Conservation (phyloP, 2,888 invertebrate genomes). For the Pseudococcus viburni region DNA sequence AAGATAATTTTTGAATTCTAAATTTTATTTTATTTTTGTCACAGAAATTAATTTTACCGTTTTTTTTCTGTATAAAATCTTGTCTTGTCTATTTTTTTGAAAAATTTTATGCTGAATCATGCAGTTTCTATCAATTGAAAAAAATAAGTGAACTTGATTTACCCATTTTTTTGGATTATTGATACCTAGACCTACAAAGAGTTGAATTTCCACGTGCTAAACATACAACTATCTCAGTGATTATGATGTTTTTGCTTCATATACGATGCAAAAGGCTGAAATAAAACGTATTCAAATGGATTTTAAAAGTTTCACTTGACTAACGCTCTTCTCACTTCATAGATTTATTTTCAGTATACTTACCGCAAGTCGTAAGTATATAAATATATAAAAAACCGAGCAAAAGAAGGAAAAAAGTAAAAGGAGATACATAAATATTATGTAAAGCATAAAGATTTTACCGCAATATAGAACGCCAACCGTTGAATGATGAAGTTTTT, state of each 20-base stretch:
- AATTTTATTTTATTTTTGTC: no score
- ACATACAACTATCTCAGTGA: background rate
- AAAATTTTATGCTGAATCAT: no score
- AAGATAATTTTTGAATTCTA: no score
- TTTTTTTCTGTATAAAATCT: no score
- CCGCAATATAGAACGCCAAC: slow-evolving; percentile 37
- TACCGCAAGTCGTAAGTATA: background rate
- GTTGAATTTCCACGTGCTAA: background rate
- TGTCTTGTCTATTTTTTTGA: no score
- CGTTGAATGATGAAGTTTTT: slow-evolving; percentile 56
- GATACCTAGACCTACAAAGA: no score
- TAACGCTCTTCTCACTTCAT: slow-evolving; percentile 16
- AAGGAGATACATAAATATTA: slow-evolving; percentile 39
- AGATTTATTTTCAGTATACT: slow-evolving; percentile 32
- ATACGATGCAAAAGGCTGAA: slow-evolving; percentile 5
- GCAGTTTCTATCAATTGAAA: no score
- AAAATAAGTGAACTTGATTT: no score
- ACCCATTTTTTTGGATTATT: no score
- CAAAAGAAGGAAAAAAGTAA: background rate
- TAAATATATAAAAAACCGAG: background rate
- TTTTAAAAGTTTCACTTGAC: slow-evolving; percentile 27
- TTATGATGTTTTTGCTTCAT: background rate
- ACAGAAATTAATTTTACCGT: no score
- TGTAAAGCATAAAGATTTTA: slow-evolving; percentile 59
- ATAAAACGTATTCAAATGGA: slow-evolving; percentile 12